Evolutionary conservation across 2,888 invertebrate species (phyloP), one percentile per base, ranked within the genome.

Genomic region (Boloria selene): DNA sequence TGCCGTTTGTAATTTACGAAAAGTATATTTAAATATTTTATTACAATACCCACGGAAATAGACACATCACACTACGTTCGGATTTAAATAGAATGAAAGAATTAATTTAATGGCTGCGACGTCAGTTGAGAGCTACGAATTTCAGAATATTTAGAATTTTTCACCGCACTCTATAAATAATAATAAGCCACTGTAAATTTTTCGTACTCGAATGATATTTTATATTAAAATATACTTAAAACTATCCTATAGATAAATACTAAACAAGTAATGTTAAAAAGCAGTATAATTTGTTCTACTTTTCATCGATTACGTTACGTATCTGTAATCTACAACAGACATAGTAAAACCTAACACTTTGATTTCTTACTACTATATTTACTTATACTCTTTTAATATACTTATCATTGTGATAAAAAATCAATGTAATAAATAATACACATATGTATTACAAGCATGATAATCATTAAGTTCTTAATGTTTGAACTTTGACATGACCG

Each of bases 401-500:
- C 49, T 16, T 26, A 59, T 59, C 17, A 22, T 1, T 31, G 7
- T 47, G 16, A 61, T 17, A 16, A 47, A 26, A 47, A 31, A 61
- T 16, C 10, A 54, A 54, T 16, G 42, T 10, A 54, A 42, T 45
- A 16, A 31, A 26, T 31, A 18, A 0, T 7, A 56, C 10, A 44
- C 5, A 56, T 17, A 60, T 31, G 38, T 14, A 52, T 53, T 45
- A 52, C 53, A 61, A 22, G 44, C 31, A 55, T 18, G 55, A 62
- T 54, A 47, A 51, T 56, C 61, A 65, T 56, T 65, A 55, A 26
- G 49, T 60, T 61, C 42, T 51, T 67, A 68, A 65, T 68, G 68
- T 68, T 68, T 71, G 71, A 72, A 68, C 72, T 72, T 65, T 71
- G 69, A 67, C 71, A 68, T 56, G 44, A 54, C 26, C 55, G 60